Conservation (phyloP, 2,888 invertebrate genomes). For the Trichogramma evanescens region DNA sequence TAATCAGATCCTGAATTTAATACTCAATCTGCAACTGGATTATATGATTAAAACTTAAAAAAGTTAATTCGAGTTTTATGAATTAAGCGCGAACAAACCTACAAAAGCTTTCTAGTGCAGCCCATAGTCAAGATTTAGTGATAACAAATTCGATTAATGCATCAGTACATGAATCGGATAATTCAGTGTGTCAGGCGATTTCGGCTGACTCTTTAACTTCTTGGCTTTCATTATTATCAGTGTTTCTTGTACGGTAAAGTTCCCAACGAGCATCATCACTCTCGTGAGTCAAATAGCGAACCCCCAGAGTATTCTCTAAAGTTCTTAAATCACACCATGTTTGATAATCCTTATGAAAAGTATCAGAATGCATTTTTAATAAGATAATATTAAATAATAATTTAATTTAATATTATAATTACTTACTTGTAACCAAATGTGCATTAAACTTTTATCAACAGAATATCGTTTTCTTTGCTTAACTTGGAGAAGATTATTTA, state of each 20-base stretch:
- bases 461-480: constrained; percentile 91
- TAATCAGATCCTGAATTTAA: too few relatives aligned
- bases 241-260: constrained; percentile 25
- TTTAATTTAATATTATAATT: neutral
- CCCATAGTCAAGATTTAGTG: too few relatives aligned
- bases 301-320: constrained; percentile 69
- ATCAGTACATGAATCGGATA: too few relatives aligned
- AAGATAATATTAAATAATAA: neutral
- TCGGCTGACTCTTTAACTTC: neutral
- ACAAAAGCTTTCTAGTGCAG: too few relatives aligned
- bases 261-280: constrained; percentile 91
- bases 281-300: constrained; percentile 83
- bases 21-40: too few relatives aligned
- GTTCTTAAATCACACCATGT: constrained; percentile 91
- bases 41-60: too few relatives aligned
- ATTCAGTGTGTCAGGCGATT: neutral
- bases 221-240: neutral
- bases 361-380: neutral
- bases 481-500: constrained; percentile 95
- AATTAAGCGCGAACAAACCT: too few relatives aligned
- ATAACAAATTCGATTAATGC: too few relatives aligned
- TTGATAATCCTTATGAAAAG: constrained; percentile 64
- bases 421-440: constrained; percentile 89
- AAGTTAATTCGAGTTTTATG: too few relatives aligned
- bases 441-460: constrained; percentile 90